Evolutionary conservation across 2,113 vertebrate genomes (phyloP).

Genomic region (Sinocyclocheilus rhinocerous): DNA sequence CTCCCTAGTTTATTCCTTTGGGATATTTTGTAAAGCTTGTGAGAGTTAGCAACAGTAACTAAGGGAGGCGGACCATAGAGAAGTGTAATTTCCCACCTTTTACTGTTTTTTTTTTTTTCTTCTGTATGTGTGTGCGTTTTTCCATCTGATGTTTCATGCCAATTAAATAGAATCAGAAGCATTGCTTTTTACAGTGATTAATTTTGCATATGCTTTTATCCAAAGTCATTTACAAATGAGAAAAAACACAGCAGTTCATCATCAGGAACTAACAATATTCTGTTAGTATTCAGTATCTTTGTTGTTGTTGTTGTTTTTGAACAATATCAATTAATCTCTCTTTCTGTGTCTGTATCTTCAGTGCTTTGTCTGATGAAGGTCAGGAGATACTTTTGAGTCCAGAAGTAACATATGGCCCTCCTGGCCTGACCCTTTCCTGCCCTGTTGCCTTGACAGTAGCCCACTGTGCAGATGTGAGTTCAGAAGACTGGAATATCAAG

Average conservation of each 20-base stretch:
- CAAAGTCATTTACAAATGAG: not conserved
- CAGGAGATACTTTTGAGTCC: conserved; percentile 89
- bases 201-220: conserved; percentile 7
- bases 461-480: conserved; percentile 87
- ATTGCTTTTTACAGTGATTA: not conserved
- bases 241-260: not conserved
- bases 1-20: not conserved
- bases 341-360: conserved; percentile 55
- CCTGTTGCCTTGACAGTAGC: conserved; percentile 91
- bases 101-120: not conserved
- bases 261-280: not conserved
- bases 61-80: not conserved
- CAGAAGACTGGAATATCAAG: conserved; percentile 90
- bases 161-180: conserved; percentile 5
- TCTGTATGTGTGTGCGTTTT: not conserved
- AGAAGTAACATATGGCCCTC: conserved; percentile 91
- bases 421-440: conserved; percentile 79
- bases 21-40: not conserved
- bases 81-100: not conserved
- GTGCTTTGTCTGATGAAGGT: conserved; percentile 85
- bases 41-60: not conserved
- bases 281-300: no score
- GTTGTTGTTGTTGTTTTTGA: not conserved
- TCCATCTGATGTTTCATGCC: not conserved
- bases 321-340: not conserved